These are phyloP conservation scores for Cryptocheilus praepositus DNA, from an alignment of 2,888 invertebrate species.

Conservation along the genomic window DNA sequence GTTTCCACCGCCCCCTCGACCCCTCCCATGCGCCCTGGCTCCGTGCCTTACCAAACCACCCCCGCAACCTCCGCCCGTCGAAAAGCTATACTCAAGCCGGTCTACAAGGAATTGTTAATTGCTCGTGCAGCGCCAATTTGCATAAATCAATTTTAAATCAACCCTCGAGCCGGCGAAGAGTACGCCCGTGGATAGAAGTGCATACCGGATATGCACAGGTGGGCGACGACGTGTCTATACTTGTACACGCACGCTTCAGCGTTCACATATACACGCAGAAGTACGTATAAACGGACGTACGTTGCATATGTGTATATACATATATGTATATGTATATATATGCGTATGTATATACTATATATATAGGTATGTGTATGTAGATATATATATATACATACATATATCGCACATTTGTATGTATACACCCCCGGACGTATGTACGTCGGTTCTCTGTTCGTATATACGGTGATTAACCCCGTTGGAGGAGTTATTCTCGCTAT, in stretches of 20 bases:
- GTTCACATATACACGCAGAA: background rate
- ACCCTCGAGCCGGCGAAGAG: slow-evolving; percentile 58
- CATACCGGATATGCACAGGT: slow-evolving; percentile 46
- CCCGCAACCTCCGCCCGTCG: slow-evolving; percentile 47
- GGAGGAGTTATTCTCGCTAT: slow-evolving; percentile 39
- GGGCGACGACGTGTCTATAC: slow-evolving; percentile 19
- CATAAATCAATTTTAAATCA: slow-evolving; percentile 75
- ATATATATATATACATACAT: too few relatives aligned
- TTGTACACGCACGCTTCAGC: background rate
- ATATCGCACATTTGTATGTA: too few relatives aligned
- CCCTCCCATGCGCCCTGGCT: slow-evolving; percentile 1
- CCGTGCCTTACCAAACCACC: slow-evolving; percentile 13
- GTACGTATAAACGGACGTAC: background rate
- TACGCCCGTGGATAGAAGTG: slow-evolving; percentile 38
- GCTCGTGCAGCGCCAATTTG: slow-evolving; percentile 74
- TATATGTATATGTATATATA: too few relatives aligned
- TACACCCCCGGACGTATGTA: slow-evolving; percentile 14
- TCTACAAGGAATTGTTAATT: slow-evolving; percentile 75
- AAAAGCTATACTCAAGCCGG: slow-evolving; percentile 67
- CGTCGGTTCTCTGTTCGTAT: background rate
- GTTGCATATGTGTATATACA: too few relatives aligned
- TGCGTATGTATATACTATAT: slow-evolving; percentile 12
- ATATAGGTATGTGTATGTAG: too few relatives aligned
- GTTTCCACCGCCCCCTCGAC: slow-evolving; percentile 1
- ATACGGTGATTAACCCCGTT: slow-evolving; percentile 42